Percentiles rank a stretch among this genome's conserved stretches.
Conservation (phyloP, 1,140 invertebrate genomes). For the Archegozetes longisetosus region DNA sequence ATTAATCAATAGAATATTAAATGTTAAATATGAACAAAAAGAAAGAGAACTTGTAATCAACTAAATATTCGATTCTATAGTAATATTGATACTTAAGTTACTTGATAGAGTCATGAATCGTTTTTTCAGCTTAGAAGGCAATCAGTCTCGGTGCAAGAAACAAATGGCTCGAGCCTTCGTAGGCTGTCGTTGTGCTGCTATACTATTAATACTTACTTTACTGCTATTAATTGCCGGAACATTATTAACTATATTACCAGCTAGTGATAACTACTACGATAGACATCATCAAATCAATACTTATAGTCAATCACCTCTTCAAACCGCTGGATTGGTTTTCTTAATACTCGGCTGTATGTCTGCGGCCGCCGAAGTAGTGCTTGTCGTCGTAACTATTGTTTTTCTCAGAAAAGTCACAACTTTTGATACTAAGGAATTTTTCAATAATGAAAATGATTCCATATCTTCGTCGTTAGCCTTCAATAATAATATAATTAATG, state of each 20-base stretch:
- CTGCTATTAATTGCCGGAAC: not conserved
- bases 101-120: not conserved
- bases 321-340: not conserved
- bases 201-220: not conserved
- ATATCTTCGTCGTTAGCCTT: not conserved
- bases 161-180: not conserved
- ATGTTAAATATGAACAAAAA: too few species aligned
- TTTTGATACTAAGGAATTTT: not conserved
- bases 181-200: not conserved
- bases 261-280: not conserved
- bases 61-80: not conserved
- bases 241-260: not conserved
- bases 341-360: not conserved
- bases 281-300: not conserved
- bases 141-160: not conserved
- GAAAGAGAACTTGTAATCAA: not conserved
- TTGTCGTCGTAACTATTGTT: not conserved
- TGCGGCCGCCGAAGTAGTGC: not conserved
- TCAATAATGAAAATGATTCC: not conserved
- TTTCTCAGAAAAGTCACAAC: not conserved
- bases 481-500: not conserved
- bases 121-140: not conserved
- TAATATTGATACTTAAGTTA: not conserved
- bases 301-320: not conserved
- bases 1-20: too few species aligned